Evolutionary conservation across 2,888 invertebrate species (phyloP), one percentile per base, ranked within the genome.

Genomic region (Caenorhabditis sp.): DNA sequence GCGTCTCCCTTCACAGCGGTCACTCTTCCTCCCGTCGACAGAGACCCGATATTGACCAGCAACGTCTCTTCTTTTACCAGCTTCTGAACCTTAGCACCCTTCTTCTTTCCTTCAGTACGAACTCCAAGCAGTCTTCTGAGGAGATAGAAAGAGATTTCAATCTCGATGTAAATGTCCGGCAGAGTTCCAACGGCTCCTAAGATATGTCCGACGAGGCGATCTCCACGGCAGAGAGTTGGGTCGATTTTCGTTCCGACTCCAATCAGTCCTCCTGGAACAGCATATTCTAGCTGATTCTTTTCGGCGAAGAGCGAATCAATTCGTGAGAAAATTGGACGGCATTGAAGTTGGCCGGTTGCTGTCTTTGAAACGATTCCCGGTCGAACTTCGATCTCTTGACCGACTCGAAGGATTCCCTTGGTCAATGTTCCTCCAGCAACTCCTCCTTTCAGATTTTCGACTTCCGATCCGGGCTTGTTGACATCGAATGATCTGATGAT

Each of bases 201-300:
- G 80, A 92, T 90, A 74, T 98, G 97, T 69, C 99, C 99, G 2
- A 99, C 99, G 92, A 99, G 95, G 92, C 98, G 95, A 94, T 99
- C 99, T 82, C 98, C 99, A 92, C 99, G 95, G 93, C 99, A 99
- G 64, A 99, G 94, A 0, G 98, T 99, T 1, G 99, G 99, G 93
- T 99, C 99, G 91, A 99, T 99, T 94, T 97, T 97, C 5, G 98
- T 99, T 87, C 99, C 99, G 28, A 99, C 98, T 94, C 95, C 99
- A 92, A 99, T 99, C 68, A 99, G 94, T 56, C 83, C 83, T 44
- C 58, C 69, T 76, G 99, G 99, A 73, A 98, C 99, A 26, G 99
- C 99, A 93, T 96, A 99, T 93, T 98, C 97, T 77, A 99, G 94
- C 93, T 94, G 97, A 93, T 99, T 99, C 93, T 98, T 97, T 93